Evolutionary conservation across 92 coral and sea anemone genomes (phyloP).

Genomic region (Pocillopora grandis): DNA sequence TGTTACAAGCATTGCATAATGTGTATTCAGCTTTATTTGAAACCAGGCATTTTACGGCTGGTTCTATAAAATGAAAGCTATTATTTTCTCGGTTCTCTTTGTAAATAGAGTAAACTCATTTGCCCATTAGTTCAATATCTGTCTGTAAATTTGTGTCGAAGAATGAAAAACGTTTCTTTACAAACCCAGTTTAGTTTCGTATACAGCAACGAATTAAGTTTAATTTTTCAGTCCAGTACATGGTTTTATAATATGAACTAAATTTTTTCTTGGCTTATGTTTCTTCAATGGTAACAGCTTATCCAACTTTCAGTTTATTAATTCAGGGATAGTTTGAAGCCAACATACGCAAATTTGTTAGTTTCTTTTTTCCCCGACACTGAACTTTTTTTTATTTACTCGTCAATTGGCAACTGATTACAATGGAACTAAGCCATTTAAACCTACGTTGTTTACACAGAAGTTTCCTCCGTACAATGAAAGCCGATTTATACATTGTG

Average conservation of each 20-base stretch:
- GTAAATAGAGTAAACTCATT: background rate
- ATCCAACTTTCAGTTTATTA: background rate
- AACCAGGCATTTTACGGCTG: background rate
- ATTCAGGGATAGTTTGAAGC: background rate
- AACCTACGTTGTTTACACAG: conserved; percentile 6
- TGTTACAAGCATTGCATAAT: background rate
- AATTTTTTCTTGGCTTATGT: background rate
- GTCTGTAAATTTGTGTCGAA: background rate
- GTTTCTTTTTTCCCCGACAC: background rate
- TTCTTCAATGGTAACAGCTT: background rate
- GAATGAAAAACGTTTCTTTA: no score
- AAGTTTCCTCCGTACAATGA: background rate
- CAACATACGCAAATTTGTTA: background rate
- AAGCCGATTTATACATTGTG: background rate
- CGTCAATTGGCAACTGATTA: conserved; percentile 8
- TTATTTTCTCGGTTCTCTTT: background rate
- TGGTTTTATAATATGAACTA: no score
- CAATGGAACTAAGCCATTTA: conserved; percentile 9
- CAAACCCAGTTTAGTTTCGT: background rate
- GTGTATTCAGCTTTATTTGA: background rate
- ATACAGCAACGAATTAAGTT: background rate
- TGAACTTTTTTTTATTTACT: background rate
- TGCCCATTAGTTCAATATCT: background rate
- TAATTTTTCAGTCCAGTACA: background rate
- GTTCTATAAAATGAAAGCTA: background rate